These are phyloP conservation scores for Neogobius melanostomus DNA, from an alignment of 2,113 vertebrate species.

Conservation along the genomic window DNA sequence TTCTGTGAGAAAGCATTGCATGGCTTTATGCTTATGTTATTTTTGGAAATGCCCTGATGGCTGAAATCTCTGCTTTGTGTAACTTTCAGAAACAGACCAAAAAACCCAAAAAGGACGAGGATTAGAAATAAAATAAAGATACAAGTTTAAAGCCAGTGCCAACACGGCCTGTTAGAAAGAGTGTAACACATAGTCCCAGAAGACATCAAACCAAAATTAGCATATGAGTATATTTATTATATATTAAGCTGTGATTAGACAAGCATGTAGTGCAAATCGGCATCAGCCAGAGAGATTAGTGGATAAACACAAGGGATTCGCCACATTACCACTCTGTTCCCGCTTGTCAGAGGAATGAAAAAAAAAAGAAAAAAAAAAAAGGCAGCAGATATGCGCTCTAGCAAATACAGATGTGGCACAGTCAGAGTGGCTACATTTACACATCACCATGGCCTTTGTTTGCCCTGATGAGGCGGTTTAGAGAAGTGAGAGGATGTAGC, in stretches of 20 bases:
- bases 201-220: constrained; percentile 1
- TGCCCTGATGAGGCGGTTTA: background rate
- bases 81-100: background rate
- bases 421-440: constrained; percentile 3
- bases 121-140: background rate
- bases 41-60: background rate
- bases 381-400: constrained; percentile 2
- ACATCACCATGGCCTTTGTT: background rate
- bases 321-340: background rate
- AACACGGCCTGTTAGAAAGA: background rate
- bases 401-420: background rate
- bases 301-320: constrained; percentile 10
- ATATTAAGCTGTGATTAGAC: constrained; percentile 14
- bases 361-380: background rate
- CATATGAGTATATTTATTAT: constrained; percentile 8
- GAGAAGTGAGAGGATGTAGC: background rate
- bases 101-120: background rate
- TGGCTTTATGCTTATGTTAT: background rate
- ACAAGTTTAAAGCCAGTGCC: background rate
- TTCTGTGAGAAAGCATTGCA: background rate
- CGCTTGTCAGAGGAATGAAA: background rate
- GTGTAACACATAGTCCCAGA: constrained; percentile 1
- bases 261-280: background rate
- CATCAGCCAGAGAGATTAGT: constrained; percentile 3
- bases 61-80: background rate